Evolutionary conservation across 2,113 vertebrate species (phyloP), one percentile per base, ranked within the genome.

Genomic region (Zeus faber): DNA sequence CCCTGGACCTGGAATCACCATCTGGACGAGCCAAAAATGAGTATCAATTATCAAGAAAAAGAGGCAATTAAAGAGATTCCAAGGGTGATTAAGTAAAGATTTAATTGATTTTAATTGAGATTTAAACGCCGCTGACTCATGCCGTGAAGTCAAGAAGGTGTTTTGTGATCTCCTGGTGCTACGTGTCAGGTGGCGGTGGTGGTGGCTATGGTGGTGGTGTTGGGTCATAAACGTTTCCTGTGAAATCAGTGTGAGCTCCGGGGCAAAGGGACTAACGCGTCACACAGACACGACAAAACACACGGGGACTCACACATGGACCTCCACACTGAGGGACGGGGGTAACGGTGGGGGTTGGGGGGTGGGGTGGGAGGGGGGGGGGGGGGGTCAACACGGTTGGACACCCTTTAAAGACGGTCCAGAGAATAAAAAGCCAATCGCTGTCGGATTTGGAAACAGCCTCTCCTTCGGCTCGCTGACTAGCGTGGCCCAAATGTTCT

Each of bases 391-490:
- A 85, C 79, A 85, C 62, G 82, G 78, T 83, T 87, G 89, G 87
- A 89, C 88, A 89, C 87, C 89, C 89, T 91, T 84, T 86, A 88
- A 85, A 89, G 83, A 91, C 89, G 88, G 87, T 88, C 88, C 88
- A 84, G 74, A 70, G 63, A 70, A 79, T 60, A 74, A n/a, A n/a
- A n/a, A n/a, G 77, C 78, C 85, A 82, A 86, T 84, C 73, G 81
- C 72, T 87, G 65, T 82, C 72, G 65, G 62, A 70, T 70, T 75
- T 70, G 10, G 59, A 44, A 29, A 53, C 46, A 29, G 27, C 39
- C 35, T 60, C 51, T 68, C 77, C 50, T 59, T 62, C 63, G 60
- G 58, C 70, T 40, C 6, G 72, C 69, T 72, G 21, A 17, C 62
- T 76, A 67, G 64, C 69, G 68, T 72, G 49, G 54, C 58, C 56